A percentile compares a stretch with the other conserved stretches of the same genome.
Evolutionary conservation across 1,140 invertebrate genomes (phyloP).

Genomic region (Neotoxoptera formosana): DNA sequence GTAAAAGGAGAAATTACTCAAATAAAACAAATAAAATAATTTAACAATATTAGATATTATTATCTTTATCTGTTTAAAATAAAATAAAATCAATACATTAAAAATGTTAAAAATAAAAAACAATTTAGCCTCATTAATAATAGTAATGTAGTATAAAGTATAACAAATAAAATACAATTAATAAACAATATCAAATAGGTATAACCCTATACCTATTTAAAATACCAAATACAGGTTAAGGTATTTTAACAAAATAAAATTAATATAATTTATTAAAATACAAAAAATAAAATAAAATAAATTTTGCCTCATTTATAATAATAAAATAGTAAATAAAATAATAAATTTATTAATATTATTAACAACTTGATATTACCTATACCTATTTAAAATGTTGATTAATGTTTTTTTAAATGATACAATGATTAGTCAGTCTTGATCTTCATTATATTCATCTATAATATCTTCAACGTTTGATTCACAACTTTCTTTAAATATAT

Average conservation of each 20-base stretch:
- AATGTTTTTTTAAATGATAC: conserved; percentile 22
- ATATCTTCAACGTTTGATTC: neutral
- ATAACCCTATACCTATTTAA: conserved; percentile 4
- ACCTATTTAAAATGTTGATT: conserved; percentile 22
- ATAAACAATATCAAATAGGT: neutral
- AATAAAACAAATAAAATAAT: conserved; percentile 6
- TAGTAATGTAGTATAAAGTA: neutral
- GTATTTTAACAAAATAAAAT: conserved; percentile 3
- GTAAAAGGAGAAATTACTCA: neutral
- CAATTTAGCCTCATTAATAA: neutral
- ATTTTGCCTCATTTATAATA: conserved; percentile 5
- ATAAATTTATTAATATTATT: no score
- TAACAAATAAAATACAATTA: neutral
- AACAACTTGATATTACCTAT: neutral
- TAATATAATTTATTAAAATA: neutral
- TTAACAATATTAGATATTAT: neutral
- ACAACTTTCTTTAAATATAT: conserved; percentile 8
- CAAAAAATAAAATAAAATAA: neutral
- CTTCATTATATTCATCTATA: neutral
- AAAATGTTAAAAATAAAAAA: conserved; percentile 6
- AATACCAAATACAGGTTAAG: neutral
- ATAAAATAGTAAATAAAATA: conserved; percentile 21
- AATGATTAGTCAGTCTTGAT: conserved; percentile 17
- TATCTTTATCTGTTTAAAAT: conserved; percentile 3
- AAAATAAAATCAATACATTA: conserved; percentile 14